phyloP scores from a whole-genome alignment of 2,113 vertebrate genomes.

The Melanocharis versteri region DNA sequence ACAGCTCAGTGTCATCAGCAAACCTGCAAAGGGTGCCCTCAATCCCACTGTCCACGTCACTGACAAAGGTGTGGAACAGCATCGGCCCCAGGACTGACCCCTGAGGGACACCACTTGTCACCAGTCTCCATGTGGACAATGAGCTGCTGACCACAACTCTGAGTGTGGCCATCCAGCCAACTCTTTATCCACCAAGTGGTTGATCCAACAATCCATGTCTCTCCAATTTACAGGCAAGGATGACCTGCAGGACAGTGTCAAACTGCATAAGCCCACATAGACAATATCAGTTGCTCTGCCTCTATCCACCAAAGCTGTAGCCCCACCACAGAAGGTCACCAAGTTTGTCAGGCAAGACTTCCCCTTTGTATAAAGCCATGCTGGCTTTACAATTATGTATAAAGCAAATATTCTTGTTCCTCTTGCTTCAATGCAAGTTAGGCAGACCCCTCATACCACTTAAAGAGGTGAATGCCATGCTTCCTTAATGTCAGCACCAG shows the following conservation, averaged over 20 bases:
- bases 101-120: not conserved
- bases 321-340: not conserved
- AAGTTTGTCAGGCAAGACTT: not conserved
- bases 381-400: not conserved
- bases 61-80: not conserved
- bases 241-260: not conserved
- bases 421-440: not conserved
- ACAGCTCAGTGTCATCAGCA: not conserved
- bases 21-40: not conserved
- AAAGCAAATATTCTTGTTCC: not conserved
- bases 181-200: not conserved
- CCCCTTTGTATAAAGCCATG: not conserved
- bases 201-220: not conserved
- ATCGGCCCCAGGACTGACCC: rapidly evolving
- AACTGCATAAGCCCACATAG: not conserved
- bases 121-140: not conserved
- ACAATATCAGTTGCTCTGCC: not conserved
- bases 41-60: not conserved
- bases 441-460: not conserved
- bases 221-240: not conserved
- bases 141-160: not conserved
- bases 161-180: not conserved
- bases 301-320: not conserved
- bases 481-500: not conserved
- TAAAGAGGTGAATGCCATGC: not conserved